Base-by-base conservation (phyloP, 2,113 vertebrate species). In the Callorhinus ursinus region DNA sequence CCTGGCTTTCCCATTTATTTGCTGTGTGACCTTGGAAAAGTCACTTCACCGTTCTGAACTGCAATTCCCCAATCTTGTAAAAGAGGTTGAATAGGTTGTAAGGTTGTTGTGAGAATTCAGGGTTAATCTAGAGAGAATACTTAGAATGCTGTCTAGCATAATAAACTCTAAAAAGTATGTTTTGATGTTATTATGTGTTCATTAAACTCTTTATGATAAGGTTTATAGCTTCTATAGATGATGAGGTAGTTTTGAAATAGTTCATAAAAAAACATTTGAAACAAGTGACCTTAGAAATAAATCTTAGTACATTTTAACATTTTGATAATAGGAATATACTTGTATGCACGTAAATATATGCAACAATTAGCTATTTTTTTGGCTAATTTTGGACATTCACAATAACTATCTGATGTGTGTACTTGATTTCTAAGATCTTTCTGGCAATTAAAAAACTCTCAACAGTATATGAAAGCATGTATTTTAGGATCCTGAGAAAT, bases 211-310 rank as follows among this genome's bases (percentile, higher is more conserved):
- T 84, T 77, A n/a, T 87, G 42, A 53, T 82, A 84, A 90, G 10
- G 19, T 76, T 88, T 91, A 74, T 15, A 49, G 36, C 24, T 81
- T 94, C 67, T 71, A 33, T 42, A 16, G 42, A 82, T 46, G n/a
- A 86, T 90, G 46, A 85, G 39, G 24, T 92, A 57, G 85, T 88
- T 93, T 85, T 42, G 93, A 90, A 95, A n/a, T 88, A 83, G 4
- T 93, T 16, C 49, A 57, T 61, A 76, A 67, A 79, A 46, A 36
- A 79, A 61, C 36, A 39, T 72, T 63, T 76, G 42, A 96, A 87
- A 77, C 87, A 86, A 49, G 6, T n/a, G 22, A 59, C 26, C 31
- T 69, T 72, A 46, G 12, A 63, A 69, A 16, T 77, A 92, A 82
- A 63, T 72, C 33, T 87, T 71, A 90, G 22, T 67, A 42, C 59